A percentile compares a stretch with the other conserved stretches of the same genome.
Conservation (phyloP, 2,888 invertebrate species). For the Diploptera punctata region DNA sequence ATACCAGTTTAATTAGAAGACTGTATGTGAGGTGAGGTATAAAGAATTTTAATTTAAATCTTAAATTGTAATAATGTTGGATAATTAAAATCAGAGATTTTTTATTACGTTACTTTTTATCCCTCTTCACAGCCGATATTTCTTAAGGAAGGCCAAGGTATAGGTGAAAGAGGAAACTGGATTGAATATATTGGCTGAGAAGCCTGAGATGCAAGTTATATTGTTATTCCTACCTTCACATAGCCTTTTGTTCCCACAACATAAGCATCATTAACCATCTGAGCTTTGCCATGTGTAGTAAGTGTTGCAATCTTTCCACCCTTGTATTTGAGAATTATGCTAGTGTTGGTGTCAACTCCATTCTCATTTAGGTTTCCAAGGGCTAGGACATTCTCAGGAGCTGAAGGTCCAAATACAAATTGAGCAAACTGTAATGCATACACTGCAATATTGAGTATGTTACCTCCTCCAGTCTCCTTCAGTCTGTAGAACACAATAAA, state of each 20-base stretch:
- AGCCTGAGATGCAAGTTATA: too few relatives aligned
- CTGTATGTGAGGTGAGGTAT: too few relatives aligned
- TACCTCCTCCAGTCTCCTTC: conserved; percentile 78
- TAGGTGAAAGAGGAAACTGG: too few relatives aligned
- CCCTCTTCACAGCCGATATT: too few relatives aligned
- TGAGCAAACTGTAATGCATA: conserved; percentile 77
- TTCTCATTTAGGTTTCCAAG: conserved; percentile 71
- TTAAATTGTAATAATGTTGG: too few relatives aligned
- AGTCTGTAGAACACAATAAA: conserved; percentile 55
- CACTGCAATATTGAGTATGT: conserved; percentile 76
- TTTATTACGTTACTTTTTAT: too few relatives aligned
- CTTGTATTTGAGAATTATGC: conserved; percentile 70
- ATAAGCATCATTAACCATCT: conserved; percentile 68
- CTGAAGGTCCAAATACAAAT: conserved; percentile 69
- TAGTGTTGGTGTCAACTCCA: conserved; percentile 73
- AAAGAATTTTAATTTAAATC: too few relatives aligned
- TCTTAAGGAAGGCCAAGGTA: too few relatives aligned
- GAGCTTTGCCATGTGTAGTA: conserved; percentile 61
- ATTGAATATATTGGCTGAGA: too few relatives aligned
- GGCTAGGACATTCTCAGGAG: conserved; percentile 71
- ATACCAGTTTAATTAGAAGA: too few relatives aligned
- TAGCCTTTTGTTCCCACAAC: conserved; percentile 73
- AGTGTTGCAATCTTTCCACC: conserved; percentile 69
- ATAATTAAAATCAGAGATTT: too few relatives aligned
- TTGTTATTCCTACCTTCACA: conserved; percentile 67